These are phyloP conservation scores for Scaptodrosophila lebanonensis DNA, from an alignment of 1,140 invertebrate species.

Conservation along the genomic window DNA sequence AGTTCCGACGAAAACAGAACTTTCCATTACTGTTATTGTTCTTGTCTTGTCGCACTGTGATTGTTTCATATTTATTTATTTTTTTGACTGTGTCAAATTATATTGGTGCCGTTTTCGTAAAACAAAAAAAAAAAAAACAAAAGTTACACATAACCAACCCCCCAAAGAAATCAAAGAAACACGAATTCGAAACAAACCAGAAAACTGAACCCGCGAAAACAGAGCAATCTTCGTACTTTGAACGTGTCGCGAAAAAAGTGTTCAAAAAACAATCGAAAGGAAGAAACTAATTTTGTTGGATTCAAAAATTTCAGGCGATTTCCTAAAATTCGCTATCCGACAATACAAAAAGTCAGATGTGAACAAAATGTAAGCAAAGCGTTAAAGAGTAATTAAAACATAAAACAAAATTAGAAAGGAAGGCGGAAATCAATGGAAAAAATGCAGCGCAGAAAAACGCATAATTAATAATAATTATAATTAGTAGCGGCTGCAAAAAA, in stretches of 20 bases:
- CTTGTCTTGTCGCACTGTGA: no score
- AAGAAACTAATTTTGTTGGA: no score
- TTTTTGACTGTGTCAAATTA: no score
- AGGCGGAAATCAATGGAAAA: slow-evolving; percentile 60
- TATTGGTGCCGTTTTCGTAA: no score
- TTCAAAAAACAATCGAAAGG: slow-evolving; percentile 1
- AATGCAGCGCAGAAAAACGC: slow-evolving; percentile 10
- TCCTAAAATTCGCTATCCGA: no score
- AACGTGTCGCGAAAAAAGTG: slow-evolving; percentile 4
- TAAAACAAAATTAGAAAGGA: slow-evolving; percentile 14
- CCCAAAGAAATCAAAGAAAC: not conserved
- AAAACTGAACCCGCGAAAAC: not conserved
- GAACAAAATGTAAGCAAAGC: no score
- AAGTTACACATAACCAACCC: not conserved
- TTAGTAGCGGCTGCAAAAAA: no score
- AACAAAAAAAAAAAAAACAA: slow-evolving; percentile 3
- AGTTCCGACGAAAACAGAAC: no score
- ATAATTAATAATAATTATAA: slow-evolving; percentile 5
- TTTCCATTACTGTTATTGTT: no score
- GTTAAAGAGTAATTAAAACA: slow-evolving; percentile 19
- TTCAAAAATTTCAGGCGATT: no score
- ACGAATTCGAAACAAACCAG: slow-evolving; percentile 1
- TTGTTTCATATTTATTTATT: no score
- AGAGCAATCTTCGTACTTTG: not conserved
- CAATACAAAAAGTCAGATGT: no score